Percentiles rank a stretch among this genome's conserved stretches.
Evolutionary conservation across 2,888 invertebrate species (phyloP).

Genomic region (Cheiracanthium punctorium): DNA sequence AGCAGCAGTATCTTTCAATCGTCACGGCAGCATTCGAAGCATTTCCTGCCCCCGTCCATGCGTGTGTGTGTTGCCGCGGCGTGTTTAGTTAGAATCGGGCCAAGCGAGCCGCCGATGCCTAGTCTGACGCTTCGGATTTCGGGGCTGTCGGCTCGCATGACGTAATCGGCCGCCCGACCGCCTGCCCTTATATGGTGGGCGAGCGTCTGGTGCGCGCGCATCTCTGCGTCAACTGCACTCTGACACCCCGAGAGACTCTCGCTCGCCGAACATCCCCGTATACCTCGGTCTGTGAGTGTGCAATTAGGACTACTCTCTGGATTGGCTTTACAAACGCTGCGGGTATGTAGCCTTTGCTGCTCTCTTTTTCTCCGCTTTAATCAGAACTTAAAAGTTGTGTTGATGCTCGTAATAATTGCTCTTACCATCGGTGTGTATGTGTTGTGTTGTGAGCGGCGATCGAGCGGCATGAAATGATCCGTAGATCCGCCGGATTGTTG

Average conservation of each 20-base stretch:
- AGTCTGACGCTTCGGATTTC: slow-evolving; percentile 58
- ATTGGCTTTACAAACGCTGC: slow-evolving; percentile 15
- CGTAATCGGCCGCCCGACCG: slow-evolving; percentile 57
- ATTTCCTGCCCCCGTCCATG: not conserved
- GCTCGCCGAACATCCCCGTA: slow-evolving; percentile 4
- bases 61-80: not conserved
- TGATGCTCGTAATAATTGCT: not conserved
- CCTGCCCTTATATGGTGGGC: slow-evolving; percentile 69
- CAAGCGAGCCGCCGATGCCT: slow-evolving; percentile 35
- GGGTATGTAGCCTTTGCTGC: not conserved
- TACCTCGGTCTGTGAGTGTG: slow-evolving; percentile 26
- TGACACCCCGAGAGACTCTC: slow-evolving; percentile 30
- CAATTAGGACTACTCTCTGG: slow-evolving; percentile 47
- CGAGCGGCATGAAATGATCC: not conserved
- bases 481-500: not conserved
- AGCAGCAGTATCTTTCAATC: too few species aligned
- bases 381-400: not conserved
- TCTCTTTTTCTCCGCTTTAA: not conserved
- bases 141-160: slow-evolving; percentile 50
- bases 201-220: slow-evolving; percentile 65
- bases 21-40: not conserved
- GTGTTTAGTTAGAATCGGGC: not conserved
- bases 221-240: slow-evolving; percentile 66
- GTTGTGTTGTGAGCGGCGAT: not conserved
- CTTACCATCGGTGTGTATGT: not conserved